phyloP scores from a whole-genome alignment of 2,797 vertebrate species.

The Calcarius lapponicus region DNA sequence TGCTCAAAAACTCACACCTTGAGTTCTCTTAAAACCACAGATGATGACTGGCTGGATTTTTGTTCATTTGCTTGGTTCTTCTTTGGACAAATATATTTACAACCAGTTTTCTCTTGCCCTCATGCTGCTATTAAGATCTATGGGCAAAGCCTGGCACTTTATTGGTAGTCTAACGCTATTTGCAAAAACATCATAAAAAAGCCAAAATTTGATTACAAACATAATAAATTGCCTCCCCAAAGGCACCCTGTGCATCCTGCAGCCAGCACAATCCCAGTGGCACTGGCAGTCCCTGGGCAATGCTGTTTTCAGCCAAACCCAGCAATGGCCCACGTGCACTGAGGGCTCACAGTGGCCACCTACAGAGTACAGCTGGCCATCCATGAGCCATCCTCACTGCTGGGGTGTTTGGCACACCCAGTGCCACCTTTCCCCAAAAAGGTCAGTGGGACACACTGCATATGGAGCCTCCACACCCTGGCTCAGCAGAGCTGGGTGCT shows the following conservation, averaged over 20 bases:
- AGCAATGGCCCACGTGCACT: rapidly evolving
- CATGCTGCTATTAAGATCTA: background rate
- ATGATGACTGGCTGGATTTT: background rate
- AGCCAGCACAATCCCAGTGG: background rate
- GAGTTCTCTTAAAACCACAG: background rate
- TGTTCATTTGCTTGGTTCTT: background rate
- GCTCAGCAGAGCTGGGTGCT: background rate
- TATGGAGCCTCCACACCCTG: background rate
- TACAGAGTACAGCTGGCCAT: background rate
- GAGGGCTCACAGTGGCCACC: background rate
- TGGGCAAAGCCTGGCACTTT: background rate
- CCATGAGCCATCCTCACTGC: background rate
- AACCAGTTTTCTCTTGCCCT: background rate
- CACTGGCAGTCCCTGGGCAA: background rate
- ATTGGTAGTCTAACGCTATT: background rate
- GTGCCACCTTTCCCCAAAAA: background rate
- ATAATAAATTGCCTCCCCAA: background rate
- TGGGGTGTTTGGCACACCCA: background rate
- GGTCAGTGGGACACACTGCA: background rate
- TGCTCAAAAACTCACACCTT: background rate
- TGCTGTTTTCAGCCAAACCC: background rate
- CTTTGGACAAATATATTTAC: background rate
- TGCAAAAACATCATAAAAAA: background rate
- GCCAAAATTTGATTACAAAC: background rate
- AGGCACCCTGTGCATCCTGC: background rate